Percentiles rank a stretch among this genome's conserved stretches.
Evolutionary conservation across 2,113 vertebrate genomes (phyloP).

Genomic region (Aplodontia rufa): DNA sequence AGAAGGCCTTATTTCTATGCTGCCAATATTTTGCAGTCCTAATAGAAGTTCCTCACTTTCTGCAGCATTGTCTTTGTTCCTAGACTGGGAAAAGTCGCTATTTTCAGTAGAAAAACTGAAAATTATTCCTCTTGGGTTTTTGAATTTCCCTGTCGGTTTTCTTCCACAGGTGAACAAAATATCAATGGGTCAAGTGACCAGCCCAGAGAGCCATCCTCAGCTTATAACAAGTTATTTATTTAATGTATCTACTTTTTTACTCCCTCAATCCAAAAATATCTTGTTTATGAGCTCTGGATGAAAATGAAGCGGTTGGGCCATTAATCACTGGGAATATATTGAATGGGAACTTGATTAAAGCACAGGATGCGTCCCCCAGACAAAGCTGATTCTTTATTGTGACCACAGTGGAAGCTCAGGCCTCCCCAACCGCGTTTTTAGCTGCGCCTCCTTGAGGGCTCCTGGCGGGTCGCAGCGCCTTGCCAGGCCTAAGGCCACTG

Average conservation of each 20-base stretch:
- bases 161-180: not conserved
- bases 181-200: not conserved
- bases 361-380: not conserved
- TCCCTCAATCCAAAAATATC: constrained; percentile 48
- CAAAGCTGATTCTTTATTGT: constrained; percentile 1
- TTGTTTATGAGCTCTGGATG: constrained; percentile 51
- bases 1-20: not conserved
- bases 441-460: not conserved
- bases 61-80: not conserved
- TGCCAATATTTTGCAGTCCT: not conserved
- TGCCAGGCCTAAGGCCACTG: not conserved
- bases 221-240: not conserved
- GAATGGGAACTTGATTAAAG: constrained; percentile 75
- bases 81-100: not conserved
- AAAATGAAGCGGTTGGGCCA: constrained; percentile 46
- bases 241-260: constrained; percentile 33
- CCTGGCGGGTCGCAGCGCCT: not conserved
- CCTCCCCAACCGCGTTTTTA: not conserved
- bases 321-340: constrained; percentile 60
- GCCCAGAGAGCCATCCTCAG: not conserved
- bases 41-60: not conserved
- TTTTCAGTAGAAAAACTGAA: not conserved
- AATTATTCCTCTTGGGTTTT: not conserved
- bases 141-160: not conserved
- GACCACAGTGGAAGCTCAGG: not conserved